These are phyloP conservation scores for Galerucella calmariensis DNA, from an alignment of 2,888 invertebrate genomes.

Conservation along the genomic window DNA sequence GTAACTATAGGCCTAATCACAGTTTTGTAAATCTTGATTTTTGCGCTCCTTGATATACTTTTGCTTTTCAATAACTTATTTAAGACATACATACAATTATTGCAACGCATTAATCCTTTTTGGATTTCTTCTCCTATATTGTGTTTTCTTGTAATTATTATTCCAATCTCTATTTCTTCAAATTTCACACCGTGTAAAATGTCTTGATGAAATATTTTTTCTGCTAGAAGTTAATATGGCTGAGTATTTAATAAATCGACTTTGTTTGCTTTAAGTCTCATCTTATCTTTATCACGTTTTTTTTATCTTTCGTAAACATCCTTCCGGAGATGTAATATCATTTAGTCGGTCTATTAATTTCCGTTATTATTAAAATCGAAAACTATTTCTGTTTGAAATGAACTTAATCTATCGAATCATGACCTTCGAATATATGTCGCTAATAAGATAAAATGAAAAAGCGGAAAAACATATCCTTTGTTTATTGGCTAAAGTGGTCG, in stretches of 20 bases:
- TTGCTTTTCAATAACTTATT: too few species aligned
- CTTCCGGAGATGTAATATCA: slow-evolving; percentile 11
- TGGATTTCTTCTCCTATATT: too few species aligned
- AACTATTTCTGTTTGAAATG: background rate
- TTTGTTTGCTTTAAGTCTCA: slow-evolving; percentile 6
- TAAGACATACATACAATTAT: too few species aligned
- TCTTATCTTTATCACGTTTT: slow-evolving; percentile 10
- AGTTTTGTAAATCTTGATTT: too few species aligned
- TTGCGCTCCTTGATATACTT: too few species aligned
- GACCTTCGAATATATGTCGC: background rate
- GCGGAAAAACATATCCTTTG: slow-evolving; percentile 6
- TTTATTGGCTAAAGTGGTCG: background rate
- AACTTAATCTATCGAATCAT: slow-evolving; percentile 3
- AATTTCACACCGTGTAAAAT: background rate
- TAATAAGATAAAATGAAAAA: background rate
- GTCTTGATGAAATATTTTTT: background rate
- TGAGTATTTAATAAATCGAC: background rate
- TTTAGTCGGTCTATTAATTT: slow-evolving; percentile 10
- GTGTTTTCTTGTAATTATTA: too few species aligned
- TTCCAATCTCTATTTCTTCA: too few species aligned
- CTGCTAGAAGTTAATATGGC: background rate
- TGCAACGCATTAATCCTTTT: too few species aligned
- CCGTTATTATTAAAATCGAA: slow-evolving; percentile 16
- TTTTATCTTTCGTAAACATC: slow-evolving; percentile 17
- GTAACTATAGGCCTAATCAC: too few species aligned